Base-by-base conservation (phyloP, 2,113 vertebrate genomes). In the Xiphophorus couchianus region DNA sequence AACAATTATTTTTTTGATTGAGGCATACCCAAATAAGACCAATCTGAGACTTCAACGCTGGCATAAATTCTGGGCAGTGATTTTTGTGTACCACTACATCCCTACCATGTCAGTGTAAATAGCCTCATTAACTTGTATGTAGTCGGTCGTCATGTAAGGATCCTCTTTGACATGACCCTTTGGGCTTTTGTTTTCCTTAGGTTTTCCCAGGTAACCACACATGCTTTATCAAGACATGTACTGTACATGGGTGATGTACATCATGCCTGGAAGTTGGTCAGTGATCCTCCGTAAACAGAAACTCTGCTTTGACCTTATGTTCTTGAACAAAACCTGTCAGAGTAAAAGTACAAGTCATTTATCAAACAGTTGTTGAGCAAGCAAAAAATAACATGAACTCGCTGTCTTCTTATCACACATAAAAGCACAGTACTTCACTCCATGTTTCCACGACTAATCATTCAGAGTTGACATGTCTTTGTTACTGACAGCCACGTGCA, bases 291-390 rank as follows among this genome's bases (percentile, higher is more conserved):
- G 15, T 51, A 58, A 66, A 54, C 65, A 71, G 58, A 64, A 71
- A 44, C n/a, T 70, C 61, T 11, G 25, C 17, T 58, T 25, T 30
- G 27, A 44, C 33, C 25, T 44, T 42, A 25, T 29, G 17, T 39
- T 19, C 35, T 29, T 13, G 27, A 72, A 30, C 14, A 33, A 54
- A 61, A 71, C 64, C 51, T 62, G 19, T 65, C 33, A 61, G 67
- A 48, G 15, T 68, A 31, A 73, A 73, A 73, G 66, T 61, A 35
- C 62, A 58, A 61, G 72, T 33, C 65, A 70, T 71, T 61, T 11
- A 66, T 81, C 67, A 66, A 66, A 76, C 30, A 69, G 29, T 29
- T 74, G 77, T 62, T 60, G 42, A 67, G 62, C 66, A 58, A 66
- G 51, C 62, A 51, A 51, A 35, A 60, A 48, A 60, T 61, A 66